Conservation (phyloP, 2,888 invertebrate genomes). For the Aphodius granarius region DNA sequence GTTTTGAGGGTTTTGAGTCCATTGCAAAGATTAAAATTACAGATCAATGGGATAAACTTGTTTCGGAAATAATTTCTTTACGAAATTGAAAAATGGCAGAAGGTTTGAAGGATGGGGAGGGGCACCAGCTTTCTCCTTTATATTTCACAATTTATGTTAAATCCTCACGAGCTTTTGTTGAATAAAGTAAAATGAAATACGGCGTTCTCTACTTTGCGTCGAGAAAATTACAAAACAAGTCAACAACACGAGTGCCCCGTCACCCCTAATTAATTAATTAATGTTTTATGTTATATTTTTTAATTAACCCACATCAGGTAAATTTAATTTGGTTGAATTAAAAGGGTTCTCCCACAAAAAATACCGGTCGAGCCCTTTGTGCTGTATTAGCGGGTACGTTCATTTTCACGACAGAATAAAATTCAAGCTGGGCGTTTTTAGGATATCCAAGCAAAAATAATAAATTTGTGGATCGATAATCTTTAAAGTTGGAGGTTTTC, state of each 20-base stretch:
- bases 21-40: no score
- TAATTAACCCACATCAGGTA: neutral
- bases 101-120: no score
- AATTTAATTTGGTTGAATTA: neutral
- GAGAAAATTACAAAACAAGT: neutral
- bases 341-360: neutral
- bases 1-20: no score
- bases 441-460: neutral
- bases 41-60: no score
- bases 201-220: neutral
- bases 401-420: neutral
- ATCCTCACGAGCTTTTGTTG: neutral
- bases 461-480: slow-evolving; percentile 12
- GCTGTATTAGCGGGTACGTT: neutral
- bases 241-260: neutral
- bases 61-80: no score
- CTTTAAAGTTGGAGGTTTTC: slow-evolving; percentile 8
- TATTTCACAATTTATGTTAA: neutral
- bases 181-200: neutral
- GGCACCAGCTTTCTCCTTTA: no score
- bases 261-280: neutral
- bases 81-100: no score
- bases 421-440: neutral
- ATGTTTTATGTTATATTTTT: neutral
- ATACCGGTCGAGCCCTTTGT: neutral